phyloP scores from a whole-genome alignment of 2,113 vertebrate genomes.

The Urocolius indicus region DNA sequence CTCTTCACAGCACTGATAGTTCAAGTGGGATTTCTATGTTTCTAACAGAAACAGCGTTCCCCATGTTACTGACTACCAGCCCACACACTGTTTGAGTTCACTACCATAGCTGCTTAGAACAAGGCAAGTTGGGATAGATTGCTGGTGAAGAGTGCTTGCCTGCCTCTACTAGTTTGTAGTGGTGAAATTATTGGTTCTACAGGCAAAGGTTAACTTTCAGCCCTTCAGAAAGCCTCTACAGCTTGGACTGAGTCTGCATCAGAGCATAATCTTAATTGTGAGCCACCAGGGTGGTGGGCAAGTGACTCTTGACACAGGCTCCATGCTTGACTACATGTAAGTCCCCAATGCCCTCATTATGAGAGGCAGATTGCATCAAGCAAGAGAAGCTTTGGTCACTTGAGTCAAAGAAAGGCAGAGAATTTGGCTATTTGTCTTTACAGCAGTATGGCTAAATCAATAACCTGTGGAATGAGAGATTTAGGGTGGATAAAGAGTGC shows the following conservation, averaged over 20 bases:
- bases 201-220: neutral
- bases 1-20: neutral
- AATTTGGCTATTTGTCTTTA: neutral
- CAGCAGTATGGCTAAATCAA: slow-evolving; percentile 28
- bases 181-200: neutral
- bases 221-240: neutral
- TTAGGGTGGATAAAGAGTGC: slow-evolving; percentile 17
- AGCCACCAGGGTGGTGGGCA: neutral
- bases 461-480: slow-evolving; percentile 40
- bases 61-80: neutral
- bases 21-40: neutral
- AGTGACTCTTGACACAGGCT: neutral
- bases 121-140: neutral
- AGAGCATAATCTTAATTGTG: neutral
- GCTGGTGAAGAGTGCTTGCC: neutral
- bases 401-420: neutral
- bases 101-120: neutral
- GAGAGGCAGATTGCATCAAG: neutral
- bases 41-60: neutral
- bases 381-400: neutral
- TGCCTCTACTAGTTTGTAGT: neutral
- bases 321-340: neutral
- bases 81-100: neutral
- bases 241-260: neutral
- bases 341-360: neutral